Percentiles rank a stretch among this genome's conserved stretches.
Conservation (phyloP, 2,888 invertebrate species). For the Pteria penguin region DNA sequence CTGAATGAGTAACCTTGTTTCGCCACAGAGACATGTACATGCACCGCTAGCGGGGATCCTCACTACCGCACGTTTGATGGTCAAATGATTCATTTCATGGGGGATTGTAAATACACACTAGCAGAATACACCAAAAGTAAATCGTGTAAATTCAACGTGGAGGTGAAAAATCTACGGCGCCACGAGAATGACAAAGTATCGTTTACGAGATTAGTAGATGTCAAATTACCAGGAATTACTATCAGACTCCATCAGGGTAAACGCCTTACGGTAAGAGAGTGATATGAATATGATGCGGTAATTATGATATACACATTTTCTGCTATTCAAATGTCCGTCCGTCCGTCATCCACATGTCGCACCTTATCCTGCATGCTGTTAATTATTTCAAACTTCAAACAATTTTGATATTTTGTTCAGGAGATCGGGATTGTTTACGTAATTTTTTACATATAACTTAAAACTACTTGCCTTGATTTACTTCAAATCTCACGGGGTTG, state of each 20-base stretch:
- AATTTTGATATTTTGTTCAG: no score
- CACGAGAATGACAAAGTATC: conserved; percentile 51
- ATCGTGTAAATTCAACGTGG: conserved; percentile 50
- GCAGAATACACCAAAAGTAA: conserved; percentile 43
- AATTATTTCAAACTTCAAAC: no score
- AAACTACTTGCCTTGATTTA: no score
- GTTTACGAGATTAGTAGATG: conserved; percentile 48
- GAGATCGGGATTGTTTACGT: no score
- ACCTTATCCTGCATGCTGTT: no score
- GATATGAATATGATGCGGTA: no score
- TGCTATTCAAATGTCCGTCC: no score
- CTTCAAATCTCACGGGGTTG: no score
- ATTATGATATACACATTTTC: no score
- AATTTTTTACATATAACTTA: no score
- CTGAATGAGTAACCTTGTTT: no score
- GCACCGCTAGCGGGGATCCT: conserved; percentile 69
- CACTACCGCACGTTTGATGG: conserved; percentile 76
- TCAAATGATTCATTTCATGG: conserved; percentile 64
- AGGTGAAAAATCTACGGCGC: conserved; percentile 56
- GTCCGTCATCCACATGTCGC: no score
- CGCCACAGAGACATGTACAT: conserved; percentile 52
- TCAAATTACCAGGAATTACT: conserved; percentile 44
- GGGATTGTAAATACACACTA: conserved; percentile 74
- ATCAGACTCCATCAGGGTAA: conserved; percentile 41
- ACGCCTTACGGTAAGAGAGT: conserved; percentile 45